phyloP scores from a whole-genome alignment of 2,888 invertebrate genomes.

The Thysanoteuthis rhombus region DNA sequence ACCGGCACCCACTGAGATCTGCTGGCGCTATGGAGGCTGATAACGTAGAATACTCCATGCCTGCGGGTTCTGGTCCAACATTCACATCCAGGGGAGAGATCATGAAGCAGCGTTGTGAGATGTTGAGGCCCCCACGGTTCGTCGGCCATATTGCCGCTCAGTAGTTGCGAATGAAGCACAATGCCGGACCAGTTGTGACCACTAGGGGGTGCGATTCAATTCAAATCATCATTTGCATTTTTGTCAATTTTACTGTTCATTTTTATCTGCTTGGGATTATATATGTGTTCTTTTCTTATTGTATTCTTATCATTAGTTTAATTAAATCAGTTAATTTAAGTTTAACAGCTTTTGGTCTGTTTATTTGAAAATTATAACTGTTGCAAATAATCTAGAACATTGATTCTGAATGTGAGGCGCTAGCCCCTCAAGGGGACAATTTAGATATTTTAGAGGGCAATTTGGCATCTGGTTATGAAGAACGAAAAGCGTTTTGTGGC shows the following conservation, averaged over 20 bases:
- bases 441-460: too few relatives aligned
- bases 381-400: not conserved
- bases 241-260: not conserved
- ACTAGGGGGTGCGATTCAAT: not conserved
- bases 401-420: too few relatives aligned
- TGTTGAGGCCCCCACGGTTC: not conserved
- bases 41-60: not conserved
- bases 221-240: not conserved
- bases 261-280: not conserved
- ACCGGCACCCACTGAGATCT: not conserved
- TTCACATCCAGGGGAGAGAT: conserved; percentile 12
- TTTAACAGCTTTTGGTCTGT: not conserved
- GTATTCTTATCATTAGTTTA: not conserved
- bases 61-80: not conserved
- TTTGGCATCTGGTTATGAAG: too few relatives aligned
- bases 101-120: not conserved
- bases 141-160: not conserved
- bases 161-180: not conserved
- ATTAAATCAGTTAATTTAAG: not conserved
- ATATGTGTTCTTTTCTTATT: not conserved
- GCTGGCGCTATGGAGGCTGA: not conserved
- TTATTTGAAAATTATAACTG: not conserved
- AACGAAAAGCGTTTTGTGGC: too few relatives aligned
- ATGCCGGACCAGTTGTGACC: conserved; percentile 12
- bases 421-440: too few relatives aligned